Evolutionary conservation across 2,888 invertebrate genomes (phyloP), one percentile per base, ranked within the genome.

Genomic region (Eupithecia subfuscata): DNA sequence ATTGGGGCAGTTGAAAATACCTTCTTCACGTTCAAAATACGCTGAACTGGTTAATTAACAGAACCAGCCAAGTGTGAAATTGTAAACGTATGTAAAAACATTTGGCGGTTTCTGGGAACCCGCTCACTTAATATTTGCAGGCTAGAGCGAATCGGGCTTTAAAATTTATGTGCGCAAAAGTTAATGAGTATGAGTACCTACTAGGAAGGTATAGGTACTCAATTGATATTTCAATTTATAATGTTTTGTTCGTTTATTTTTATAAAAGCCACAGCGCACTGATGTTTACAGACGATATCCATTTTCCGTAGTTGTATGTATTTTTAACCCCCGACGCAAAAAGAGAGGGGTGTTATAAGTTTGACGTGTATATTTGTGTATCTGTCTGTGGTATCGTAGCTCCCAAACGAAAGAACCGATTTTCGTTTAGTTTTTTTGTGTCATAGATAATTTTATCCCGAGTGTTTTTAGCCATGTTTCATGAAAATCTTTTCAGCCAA

Each of bases 31-130:
- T 90, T 92, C 89, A 87, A 89, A 92, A 91, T 89, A 90, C 87
- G 89, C 89, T 89, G 89, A 90, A 90, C 88, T 81, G 85, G 90
- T 91, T 92, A 92, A 92, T 92, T 92, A 92, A 90, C 88, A 84
- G 87, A 84, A 80, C 85, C 89, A 86, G 86, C 90, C 82, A 86
- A 70, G 89, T 91, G 91, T 92, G 90, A 92, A 92, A 92, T 92
- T 91, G 90, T 91, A 89, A 90, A 90, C 89, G 89, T 89, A 90
- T 90, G 88, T 90, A 87, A 89, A 90, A 90, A 90, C 87, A 89
- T 90, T 90, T 80, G 83, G 88, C 77, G 89, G 89, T 88, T 87
- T 85, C 86, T 85, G 85, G 81, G 83, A 81, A 72, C 80, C 72
- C 80, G 70, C 79, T 69, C 83, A 78, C 74, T 80, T 82, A 75